These are phyloP conservation scores for Agelas oroides DNA, from an alignment of 37 sponge, comb jelly and placozoan genomes.

Conservation along the genomic window DNA sequence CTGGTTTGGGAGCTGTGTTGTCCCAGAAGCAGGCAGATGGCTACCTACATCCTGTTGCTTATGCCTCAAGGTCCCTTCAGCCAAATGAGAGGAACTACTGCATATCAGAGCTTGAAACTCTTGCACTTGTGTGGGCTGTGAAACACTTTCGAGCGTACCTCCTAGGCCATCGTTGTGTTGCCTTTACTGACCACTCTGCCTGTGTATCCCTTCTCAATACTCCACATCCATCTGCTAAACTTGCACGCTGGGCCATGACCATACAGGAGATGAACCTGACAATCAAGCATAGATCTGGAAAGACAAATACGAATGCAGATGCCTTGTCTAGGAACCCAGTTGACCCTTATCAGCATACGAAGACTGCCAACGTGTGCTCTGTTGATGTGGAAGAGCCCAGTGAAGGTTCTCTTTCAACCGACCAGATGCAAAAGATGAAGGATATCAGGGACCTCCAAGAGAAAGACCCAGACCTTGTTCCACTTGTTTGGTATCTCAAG, in stretches of 20 bases:
- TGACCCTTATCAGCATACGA: background rate
- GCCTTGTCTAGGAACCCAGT: background rate
- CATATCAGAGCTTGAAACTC: slow-evolving; percentile 61
- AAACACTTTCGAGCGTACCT: slow-evolving; percentile 44
- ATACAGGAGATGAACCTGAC: slow-evolving; percentile 7
- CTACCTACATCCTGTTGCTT: slow-evolving; percentile 51
- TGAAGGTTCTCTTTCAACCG: too few relatives aligned
- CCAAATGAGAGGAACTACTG: slow-evolving; percentile 45
- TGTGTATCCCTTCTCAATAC: slow-evolving; percentile 9
- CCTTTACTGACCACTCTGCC: slow-evolving; percentile 45
- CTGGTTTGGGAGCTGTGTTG: background rate
- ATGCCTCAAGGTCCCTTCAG: slow-evolving; percentile 39
- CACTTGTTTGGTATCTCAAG: too few relatives aligned
- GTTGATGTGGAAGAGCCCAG: too few relatives aligned
- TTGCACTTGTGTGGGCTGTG: slow-evolving; percentile 20
- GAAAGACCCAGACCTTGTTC: too few relatives aligned
- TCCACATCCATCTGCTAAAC: slow-evolving; percentile 6
- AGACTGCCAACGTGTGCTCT: too few relatives aligned
- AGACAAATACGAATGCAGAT: slow-evolving; percentile 10
- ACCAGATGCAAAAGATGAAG: too few relatives aligned
- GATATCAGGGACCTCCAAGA: too few relatives aligned
- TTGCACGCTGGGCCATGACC: slow-evolving; percentile 4
- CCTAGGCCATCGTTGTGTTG: slow-evolving; percentile 21
- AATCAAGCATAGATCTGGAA: slow-evolving; percentile 1
- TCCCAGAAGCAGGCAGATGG: background rate